Conservation (phyloP, 2,797 vertebrate genomes). For the Picus viridis region DNA sequence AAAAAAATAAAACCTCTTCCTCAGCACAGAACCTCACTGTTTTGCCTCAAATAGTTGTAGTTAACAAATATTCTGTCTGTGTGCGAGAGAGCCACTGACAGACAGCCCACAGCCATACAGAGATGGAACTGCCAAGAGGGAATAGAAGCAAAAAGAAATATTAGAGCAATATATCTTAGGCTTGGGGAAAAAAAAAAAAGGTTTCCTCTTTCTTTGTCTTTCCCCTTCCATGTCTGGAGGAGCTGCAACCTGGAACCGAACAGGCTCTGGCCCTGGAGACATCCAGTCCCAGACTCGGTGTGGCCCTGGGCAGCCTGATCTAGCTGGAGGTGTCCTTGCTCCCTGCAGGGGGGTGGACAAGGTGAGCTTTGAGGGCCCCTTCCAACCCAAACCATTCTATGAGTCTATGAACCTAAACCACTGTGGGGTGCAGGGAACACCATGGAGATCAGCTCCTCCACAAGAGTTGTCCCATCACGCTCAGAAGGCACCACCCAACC, state of each 20-base stretch:
- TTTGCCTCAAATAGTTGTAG: slow-evolving; percentile 46
- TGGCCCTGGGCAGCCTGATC: too few species aligned
- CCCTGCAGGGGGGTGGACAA: too few species aligned
- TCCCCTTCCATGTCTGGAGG: not conserved
- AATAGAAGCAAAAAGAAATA: slow-evolving; percentile 16
- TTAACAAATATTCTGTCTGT: slow-evolving; percentile 57
- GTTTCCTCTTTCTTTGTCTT: not conserved
- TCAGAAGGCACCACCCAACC: rapidly evolving
- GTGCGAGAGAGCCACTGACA: slow-evolving; percentile 21
- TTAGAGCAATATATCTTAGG: not conserved
- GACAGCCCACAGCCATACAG: slow-evolving; percentile 35
- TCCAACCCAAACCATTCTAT: too few species aligned
- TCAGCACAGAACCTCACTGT: slow-evolving; percentile 41
- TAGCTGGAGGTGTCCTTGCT: too few species aligned
- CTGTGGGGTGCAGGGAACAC: not conserved
- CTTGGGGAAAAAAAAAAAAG: not conserved
- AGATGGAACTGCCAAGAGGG: slow-evolving; percentile 38
- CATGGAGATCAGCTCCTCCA: rapidly evolving
- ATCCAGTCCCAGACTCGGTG: too few species aligned
- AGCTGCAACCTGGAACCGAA: not conserved
- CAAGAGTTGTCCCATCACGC: not conserved
- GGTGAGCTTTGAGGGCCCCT: too few species aligned
- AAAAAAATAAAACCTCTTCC: not conserved
- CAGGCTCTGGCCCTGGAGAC: too few species aligned
- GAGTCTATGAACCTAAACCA: not conserved